Conservation (phyloP, 2,888 invertebrate species). For the Trileptium ribeirensis region DNA sequence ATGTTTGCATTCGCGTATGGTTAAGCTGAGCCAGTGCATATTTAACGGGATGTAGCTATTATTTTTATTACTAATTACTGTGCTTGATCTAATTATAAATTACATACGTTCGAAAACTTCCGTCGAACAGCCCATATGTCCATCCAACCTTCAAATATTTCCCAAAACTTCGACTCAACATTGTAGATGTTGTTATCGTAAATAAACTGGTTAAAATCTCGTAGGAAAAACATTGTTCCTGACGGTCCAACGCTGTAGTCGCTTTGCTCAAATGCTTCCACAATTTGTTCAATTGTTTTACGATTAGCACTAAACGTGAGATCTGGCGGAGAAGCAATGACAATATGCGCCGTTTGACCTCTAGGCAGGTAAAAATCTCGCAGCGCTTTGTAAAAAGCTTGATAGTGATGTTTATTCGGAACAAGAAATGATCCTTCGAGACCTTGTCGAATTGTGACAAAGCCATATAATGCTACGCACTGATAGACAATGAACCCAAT, state of each 20-base stretch:
- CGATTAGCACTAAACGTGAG: neutral
- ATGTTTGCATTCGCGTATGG: too few relatives aligned
- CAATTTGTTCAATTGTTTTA: neutral
- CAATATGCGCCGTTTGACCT: neutral
- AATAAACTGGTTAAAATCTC: neutral
- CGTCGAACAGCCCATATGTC: neutral
- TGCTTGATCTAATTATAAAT: too few relatives aligned
- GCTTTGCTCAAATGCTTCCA: neutral
- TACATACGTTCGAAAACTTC: too few relatives aligned
- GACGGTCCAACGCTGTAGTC: neutral
- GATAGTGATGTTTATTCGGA: neutral
- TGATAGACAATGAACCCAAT: neutral
- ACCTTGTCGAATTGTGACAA: neutral
- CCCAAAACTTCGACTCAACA: neutral
- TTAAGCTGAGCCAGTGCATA: too few relatives aligned
- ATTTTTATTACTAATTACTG: too few relatives aligned
- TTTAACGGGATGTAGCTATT: too few relatives aligned
- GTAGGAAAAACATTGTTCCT: neutral
- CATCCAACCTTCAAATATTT: neutral
- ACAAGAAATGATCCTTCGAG: neutral
- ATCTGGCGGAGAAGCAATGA: neutral
- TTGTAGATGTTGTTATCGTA: neutral
- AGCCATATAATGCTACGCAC: neutral
- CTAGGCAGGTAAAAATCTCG: neutral
- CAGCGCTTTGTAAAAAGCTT: neutral